Percentiles rank a stretch among this genome's conserved stretches.
Conservation (phyloP, 2,888 invertebrate genomes). For the Lasius fuliginosus region DNA sequence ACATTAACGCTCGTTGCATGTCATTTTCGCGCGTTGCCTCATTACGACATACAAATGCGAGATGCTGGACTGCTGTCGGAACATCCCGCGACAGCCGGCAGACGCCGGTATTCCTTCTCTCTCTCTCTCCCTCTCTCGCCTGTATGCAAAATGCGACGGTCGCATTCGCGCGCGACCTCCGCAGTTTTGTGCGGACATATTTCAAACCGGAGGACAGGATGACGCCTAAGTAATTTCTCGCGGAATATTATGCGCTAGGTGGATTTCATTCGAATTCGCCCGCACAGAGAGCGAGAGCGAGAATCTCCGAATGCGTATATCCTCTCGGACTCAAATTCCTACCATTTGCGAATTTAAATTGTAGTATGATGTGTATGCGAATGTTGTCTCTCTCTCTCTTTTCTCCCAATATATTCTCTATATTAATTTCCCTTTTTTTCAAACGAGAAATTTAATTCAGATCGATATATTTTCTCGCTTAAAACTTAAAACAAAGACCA, state of each 20-base stretch:
- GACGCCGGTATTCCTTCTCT: constrained; percentile 66
- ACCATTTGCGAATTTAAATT: constrained; percentile 3
- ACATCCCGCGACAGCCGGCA: constrained; percentile 63
- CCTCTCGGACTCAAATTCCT: constrained; percentile 21
- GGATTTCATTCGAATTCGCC: constrained; percentile 9
- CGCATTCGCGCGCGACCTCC: constrained; percentile 53
- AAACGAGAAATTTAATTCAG: background rate
- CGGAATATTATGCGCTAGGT: constrained; percentile 34
- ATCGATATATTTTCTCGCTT: background rate
- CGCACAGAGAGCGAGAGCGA: background rate
- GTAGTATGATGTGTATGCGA: background rate
- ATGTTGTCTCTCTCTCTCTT: background rate
- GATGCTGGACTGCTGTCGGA: constrained; percentile 45
- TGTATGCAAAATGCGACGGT: constrained; percentile 57
- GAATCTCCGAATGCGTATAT: background rate
- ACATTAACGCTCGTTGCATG: background rate
- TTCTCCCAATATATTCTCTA: background rate
- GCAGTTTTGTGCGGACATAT: constrained; percentile 57
- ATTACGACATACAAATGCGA: constrained; percentile 57
- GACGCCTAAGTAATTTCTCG: constrained; percentile 54
- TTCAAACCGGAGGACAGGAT: constrained; percentile 51
- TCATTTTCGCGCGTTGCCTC: constrained; percentile 46
- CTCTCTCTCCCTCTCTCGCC: background rate
- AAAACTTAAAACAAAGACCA: background rate
- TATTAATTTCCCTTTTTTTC: constrained; percentile 4